Base-by-base conservation (phyloP, 2,888 invertebrate genomes). In the Eretmocerus hayati region DNA sequence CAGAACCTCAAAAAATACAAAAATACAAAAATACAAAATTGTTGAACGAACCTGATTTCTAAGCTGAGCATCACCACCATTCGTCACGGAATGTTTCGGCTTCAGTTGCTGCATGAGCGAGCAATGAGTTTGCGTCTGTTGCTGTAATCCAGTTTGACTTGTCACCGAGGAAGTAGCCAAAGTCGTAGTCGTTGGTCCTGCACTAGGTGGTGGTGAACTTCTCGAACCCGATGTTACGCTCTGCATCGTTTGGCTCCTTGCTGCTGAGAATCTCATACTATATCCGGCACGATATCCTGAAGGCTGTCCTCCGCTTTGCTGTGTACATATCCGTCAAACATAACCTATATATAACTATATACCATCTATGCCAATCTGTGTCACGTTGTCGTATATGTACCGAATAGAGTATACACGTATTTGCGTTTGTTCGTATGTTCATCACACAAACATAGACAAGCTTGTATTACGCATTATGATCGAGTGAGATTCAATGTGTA, bases 211-310 rank as follows among this genome's bases (percentile, higher is more conserved):
- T 8, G 70, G 70, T 55, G 70, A 69, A 56, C 69, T 69, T 19
- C 67, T 57, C 35, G 67, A 69, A 26, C 61, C 64, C 23, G 72
- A 72, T 37, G 76, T 76, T 63, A 76, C 73, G 57, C 76, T 76
- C 63, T 75, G 75, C 63, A 75, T 72, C 37, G 76, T 76, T 60
- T 76, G 76, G 48, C 76, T 75, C 43, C 75, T 65, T 11, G 72
- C 69, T 22, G 65, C 70, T 16, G 73, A 62, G 58, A 77, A 77
- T 54, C 74, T 64, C 75, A 75, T 76, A 61, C 74, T 76, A 65
- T 74, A 74, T 11, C 50, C 66, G 66, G 19, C 70, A 66, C 33
- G 74, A 64, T 39, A 63, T 64, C 23, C 59, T 59, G 35, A 37
- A 21, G 49, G 41, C 48, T 64, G 62, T 37, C 61, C 58, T 22